Evolutionary conservation across 2,888 invertebrate genomes (phyloP), one percentile per base, ranked within the genome.

Genomic region (Caenorhabditis drosophilae): DNA sequence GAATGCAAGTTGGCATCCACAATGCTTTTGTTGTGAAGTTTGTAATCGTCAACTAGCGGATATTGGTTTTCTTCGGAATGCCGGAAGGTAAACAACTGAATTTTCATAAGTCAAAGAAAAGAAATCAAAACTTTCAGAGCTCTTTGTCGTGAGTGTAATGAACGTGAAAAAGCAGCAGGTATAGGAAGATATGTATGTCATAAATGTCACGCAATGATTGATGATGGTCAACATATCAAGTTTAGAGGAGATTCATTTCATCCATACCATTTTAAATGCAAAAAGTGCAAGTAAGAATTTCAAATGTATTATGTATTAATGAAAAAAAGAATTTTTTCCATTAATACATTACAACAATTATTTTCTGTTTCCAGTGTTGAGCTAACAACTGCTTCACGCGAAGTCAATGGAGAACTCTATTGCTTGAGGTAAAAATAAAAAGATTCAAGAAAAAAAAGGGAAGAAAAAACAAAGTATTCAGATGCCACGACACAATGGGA

Each of bases 1-100:
- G 94, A 94, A 96, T 83, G 89, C 92, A 31, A 95, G 92, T 85
- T 99, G 98, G 98, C 98, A 99, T 87, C 96, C 97, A 1, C 89
- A 90, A 63, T 99, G 98, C 85, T 99, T 99, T 88, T 89, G 92
- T 22, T 99, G 98, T 84, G 92, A 96, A 84, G 89, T 93, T 85
- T 99, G 98, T 85, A 88, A 88, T 75, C 89, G 90, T 62, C 92
- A 93, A 84, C 87, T 99, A 73, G 95, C 97, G 0, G 98, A 99
- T 85, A 89, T 91, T 48, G 98, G 98, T 15, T 99, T 99, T 85
- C 93, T 98, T 59, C 85, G 87, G 72, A 87, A 87, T 77, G 85
- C 86, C 78, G 92, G 93, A 83, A 84, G n/a, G n/a, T 86, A 86
- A n/a, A n/a, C n/a, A n/a, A n/a, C n/a, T n/a, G n/a, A n/a, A n/a